These are phyloP conservation scores for Cerceris rybyensis DNA, from an alignment of 2,888 invertebrate species.

Conservation along the genomic window DNA sequence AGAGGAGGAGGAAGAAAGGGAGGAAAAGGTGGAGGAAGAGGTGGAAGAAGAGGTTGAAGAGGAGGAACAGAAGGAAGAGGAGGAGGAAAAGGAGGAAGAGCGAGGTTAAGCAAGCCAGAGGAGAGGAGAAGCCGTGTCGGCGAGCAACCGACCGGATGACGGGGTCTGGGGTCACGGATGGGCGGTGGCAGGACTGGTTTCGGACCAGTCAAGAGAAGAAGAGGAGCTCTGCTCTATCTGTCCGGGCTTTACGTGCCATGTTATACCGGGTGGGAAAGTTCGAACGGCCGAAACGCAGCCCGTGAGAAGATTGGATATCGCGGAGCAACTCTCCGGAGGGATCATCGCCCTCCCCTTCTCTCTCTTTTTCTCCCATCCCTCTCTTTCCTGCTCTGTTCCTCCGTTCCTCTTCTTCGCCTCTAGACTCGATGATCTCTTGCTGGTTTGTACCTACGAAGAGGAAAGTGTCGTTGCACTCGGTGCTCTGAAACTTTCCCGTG, in stretches of 20 bases:
- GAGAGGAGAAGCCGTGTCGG: slow-evolving; percentile 47
- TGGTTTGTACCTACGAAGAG: background rate
- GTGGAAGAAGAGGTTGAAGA: slow-evolving; percentile 27
- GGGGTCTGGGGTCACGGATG: slow-evolving; percentile 80
- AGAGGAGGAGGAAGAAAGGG: slow-evolving; percentile 20
- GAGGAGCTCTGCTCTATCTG: slow-evolving; percentile 72
- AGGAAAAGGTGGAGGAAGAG: slow-evolving; percentile 9
- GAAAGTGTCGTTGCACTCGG: slow-evolving; percentile 18
- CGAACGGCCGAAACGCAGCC: slow-evolving; percentile 34
- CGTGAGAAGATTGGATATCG: slow-evolving; percentile 38
- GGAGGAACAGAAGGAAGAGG: slow-evolving; percentile 20
- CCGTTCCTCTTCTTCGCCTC: background rate
- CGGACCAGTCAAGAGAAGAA: slow-evolving; percentile 74
- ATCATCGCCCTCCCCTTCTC: slow-evolving; percentile 21
- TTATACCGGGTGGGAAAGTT: slow-evolving; percentile 71
- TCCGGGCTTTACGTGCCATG: slow-evolving; percentile 67
- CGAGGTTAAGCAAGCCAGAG: slow-evolving; percentile 55
- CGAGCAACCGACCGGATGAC: slow-evolving; percentile 77
- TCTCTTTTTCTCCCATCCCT: background rate
- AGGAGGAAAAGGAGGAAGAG: slow-evolving; percentile 45
- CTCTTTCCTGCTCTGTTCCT: background rate
- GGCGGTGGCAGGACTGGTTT: slow-evolving; percentile 80
- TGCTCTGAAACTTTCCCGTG: background rate
- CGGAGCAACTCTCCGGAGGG: slow-evolving; percentile 9
- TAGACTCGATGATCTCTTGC: slow-evolving; percentile 1